phyloP scores from a whole-genome alignment of 2,888 invertebrate species.

The Dryomyza anilis region DNA sequence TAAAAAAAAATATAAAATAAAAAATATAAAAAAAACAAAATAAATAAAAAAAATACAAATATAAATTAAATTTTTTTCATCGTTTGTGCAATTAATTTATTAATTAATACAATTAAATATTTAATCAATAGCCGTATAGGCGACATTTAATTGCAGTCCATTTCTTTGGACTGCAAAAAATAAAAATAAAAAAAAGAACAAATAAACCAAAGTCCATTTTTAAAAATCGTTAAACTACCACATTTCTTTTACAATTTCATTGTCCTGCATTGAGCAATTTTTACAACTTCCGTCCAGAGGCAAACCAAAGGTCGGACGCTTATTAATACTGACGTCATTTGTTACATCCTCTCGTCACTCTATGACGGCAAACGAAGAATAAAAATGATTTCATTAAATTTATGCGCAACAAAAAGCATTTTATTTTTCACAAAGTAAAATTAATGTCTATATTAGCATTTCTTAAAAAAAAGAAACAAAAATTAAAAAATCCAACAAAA shows the following conservation, averaged over 20 bases:
- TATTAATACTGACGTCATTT: constrained; percentile 56
- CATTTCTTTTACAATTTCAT: not conserved
- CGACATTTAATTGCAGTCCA: too few species aligned
- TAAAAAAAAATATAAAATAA: too few species aligned
- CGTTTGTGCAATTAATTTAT: too few species aligned
- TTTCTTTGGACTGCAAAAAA: too few species aligned
- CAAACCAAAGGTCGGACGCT: constrained; percentile 48
- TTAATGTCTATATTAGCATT: constrained; percentile 45
- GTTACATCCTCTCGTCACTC: constrained; percentile 33
- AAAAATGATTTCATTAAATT: constrained; percentile 15
- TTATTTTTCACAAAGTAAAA: constrained; percentile 40
- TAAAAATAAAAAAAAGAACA: too few species aligned
- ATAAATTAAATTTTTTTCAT: too few species aligned
- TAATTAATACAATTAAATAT: too few species aligned
- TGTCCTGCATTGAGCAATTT: not conserved
- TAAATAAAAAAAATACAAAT: too few species aligned
- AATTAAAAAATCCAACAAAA: too few species aligned
- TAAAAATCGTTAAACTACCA: not conserved
- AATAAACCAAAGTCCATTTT: too few species aligned
- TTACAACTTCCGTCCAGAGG: constrained; percentile 25
- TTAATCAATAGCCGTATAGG: too few species aligned
- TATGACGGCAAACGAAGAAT: not conserved
- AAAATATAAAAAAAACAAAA: too few species aligned
- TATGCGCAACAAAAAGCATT: not conserved
- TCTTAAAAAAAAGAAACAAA: constrained; percentile 35